phyloP scores from a whole-genome alignment of 2,888 invertebrate species.

The Tuta absoluta region DNA sequence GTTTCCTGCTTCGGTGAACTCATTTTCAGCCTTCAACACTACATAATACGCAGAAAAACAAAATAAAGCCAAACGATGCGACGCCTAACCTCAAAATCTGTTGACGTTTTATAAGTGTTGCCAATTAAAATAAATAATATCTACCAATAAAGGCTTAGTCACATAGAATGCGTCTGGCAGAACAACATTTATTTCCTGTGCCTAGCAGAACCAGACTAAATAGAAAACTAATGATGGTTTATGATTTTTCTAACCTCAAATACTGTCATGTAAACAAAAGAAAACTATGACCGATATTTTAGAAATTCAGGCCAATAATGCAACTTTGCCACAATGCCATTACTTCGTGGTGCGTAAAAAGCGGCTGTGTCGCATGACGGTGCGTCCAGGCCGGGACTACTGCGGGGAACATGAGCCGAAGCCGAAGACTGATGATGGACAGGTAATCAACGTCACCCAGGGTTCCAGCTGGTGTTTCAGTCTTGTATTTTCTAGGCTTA shows the following conservation, averaged over 20 bases:
- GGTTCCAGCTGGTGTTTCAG: background rate
- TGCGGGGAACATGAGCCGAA: constrained; percentile 87
- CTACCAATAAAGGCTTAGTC: background rate
- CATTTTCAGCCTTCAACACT: constrained; percentile 63
- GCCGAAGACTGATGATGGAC: constrained; percentile 48
- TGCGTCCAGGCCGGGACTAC: constrained; percentile 84
- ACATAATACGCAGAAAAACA: constrained; percentile 73
- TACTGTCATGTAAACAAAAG: constrained; percentile 25
- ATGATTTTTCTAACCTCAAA: constrained; percentile 25
- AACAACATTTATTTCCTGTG: too few relatives aligned
- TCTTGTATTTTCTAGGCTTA: too few relatives aligned
- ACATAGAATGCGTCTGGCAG: too few relatives aligned
- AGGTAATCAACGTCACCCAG: constrained; percentile 43
- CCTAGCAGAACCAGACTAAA: background rate
- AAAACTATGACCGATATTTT: constrained; percentile 24
- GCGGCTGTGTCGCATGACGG: constrained; percentile 88
- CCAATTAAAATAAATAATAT: background rate
- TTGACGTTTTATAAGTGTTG: constrained; percentile 34
- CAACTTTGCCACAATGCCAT: constrained; percentile 74
- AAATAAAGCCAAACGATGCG: constrained; percentile 66
- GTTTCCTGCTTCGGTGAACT: constrained; percentile 68
- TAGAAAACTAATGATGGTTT: background rate
- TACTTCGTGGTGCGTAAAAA: constrained; percentile 87
- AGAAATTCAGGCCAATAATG: constrained; percentile 23
- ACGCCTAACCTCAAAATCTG: constrained; percentile 74